A percentile compares a stretch with the other conserved stretches of the same genome.
phyloP scores from a whole-genome alignment of 2,888 invertebrate species.

The Caenorhabditis imperialis region DNA sequence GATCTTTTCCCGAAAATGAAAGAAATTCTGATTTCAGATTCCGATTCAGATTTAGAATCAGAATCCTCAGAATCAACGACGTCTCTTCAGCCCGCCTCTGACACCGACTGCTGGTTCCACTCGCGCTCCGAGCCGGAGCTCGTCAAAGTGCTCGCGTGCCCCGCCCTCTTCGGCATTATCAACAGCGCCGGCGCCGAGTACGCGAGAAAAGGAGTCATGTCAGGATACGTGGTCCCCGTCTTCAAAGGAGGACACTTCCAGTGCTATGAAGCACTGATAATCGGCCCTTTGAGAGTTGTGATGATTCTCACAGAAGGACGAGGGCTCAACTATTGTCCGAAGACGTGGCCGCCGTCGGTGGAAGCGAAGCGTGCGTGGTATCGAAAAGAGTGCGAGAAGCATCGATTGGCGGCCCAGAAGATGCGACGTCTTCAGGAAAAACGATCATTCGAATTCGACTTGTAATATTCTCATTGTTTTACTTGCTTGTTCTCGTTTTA shows the following conservation, averaged over 20 bases:
- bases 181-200: conserved; percentile 18
- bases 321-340: conserved; percentile 28
- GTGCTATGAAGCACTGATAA: conserved; percentile 33
- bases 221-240: conserved; percentile 18
- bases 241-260: background rate
- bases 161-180: conserved; percentile 8
- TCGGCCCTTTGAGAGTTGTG: conserved; percentile 32
- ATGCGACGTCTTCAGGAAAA: too few species aligned
- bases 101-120: background rate
- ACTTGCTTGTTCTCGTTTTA: too few species aligned
- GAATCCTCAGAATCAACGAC: too few species aligned
- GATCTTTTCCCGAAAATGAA: too few species aligned
- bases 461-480: too few species aligned
- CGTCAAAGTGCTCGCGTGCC: conserved; percentile 3
- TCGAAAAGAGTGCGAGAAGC: background rate
- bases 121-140: conserved; percentile 12
- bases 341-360: conserved; percentile 25
- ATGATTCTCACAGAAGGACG: conserved; percentile 39
- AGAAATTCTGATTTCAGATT: too few species aligned
- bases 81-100: too few species aligned
- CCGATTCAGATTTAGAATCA: background rate
- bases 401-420: too few species aligned
- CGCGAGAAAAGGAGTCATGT: conserved; percentile 15
- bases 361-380: background rate
- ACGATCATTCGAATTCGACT: too few species aligned